Evolutionary conservation across 2,113 vertebrate species (phyloP).

Genomic region (Elgaria multicarinata): DNA sequence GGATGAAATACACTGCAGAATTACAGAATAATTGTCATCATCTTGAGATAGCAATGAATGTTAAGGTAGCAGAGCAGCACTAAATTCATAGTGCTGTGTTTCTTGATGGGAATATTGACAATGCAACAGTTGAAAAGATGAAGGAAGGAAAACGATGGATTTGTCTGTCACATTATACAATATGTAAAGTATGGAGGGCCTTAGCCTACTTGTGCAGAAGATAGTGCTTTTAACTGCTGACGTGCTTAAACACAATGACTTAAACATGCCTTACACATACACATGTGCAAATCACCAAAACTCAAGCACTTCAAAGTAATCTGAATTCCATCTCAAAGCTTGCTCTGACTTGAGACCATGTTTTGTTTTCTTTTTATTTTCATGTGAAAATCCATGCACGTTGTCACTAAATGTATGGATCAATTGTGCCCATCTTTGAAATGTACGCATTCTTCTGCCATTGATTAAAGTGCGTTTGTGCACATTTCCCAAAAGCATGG

Average conservation of each 20-base stretch:
- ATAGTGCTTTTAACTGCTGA: slow-evolving; percentile 1
- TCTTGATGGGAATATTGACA: slow-evolving; percentile 13
- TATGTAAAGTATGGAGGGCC: neutral
- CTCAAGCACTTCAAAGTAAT: neutral
- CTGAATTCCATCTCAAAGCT: neutral
- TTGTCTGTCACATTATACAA: neutral
- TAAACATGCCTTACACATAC: neutral
- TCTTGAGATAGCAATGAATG: neutral
- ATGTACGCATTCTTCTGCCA: too few species aligned
- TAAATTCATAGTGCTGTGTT: slow-evolving; percentile 6
- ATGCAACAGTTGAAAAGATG: slow-evolving; percentile 11
- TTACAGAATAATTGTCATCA: neutral
- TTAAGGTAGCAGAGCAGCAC: neutral
- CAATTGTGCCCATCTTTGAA: too few species aligned
- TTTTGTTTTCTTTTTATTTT: too few species aligned
- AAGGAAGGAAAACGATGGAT: neutral
- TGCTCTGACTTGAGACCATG: neutral
- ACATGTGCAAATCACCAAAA: neutral
- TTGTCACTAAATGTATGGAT: too few species aligned
- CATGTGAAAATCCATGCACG: too few species aligned
- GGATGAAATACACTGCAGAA: slow-evolving; percentile 4
- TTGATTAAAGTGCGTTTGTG: too few species aligned
- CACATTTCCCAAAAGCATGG: too few species aligned
- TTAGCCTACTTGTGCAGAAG: neutral
- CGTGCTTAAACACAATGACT: neutral